Conservation (phyloP, 2,113 vertebrate species). For the Bambusicola thoracicus region DNA sequence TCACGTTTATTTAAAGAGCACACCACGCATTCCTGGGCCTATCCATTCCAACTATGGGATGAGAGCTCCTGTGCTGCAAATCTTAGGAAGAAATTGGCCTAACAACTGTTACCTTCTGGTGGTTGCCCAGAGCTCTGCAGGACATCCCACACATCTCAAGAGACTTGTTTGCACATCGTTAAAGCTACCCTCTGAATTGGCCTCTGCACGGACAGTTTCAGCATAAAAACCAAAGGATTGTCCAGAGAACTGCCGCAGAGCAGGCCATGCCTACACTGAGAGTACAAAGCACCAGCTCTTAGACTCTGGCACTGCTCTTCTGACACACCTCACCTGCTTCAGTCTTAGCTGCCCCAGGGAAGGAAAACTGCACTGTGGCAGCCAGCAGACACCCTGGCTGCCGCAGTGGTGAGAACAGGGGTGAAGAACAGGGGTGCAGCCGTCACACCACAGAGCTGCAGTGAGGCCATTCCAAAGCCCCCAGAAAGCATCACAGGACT, state of each 20-base stretch:
- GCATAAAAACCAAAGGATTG: rapidly evolving
- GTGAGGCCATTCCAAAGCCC: background rate
- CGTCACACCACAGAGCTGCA: background rate
- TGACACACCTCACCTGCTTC: background rate
- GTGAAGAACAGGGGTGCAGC: background rate
- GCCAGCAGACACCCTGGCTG: background rate
- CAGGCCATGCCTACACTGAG: background rate
- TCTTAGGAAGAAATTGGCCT: background rate
- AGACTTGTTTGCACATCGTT: background rate
- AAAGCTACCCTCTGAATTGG: background rate
- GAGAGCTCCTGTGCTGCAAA: background rate
- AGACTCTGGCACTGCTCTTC: background rate
- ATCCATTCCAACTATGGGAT: background rate
- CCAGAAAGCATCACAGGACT: background rate
- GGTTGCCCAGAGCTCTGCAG: background rate
- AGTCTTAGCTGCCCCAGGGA: conserved; percentile 1
- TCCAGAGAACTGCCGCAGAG: background rate
- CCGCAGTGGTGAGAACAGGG: no score
- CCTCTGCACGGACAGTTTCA: background rate
- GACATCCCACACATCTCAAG: background rate
- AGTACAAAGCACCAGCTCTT: background rate
- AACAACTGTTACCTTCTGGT: conserved; percentile 9
- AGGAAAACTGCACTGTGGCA: background rate
- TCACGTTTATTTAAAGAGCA: background rate
- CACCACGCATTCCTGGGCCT: conserved; percentile 24